Base-by-base conservation (phyloP, 2,888 invertebrate genomes). In the Eupsilia transversa region DNA sequence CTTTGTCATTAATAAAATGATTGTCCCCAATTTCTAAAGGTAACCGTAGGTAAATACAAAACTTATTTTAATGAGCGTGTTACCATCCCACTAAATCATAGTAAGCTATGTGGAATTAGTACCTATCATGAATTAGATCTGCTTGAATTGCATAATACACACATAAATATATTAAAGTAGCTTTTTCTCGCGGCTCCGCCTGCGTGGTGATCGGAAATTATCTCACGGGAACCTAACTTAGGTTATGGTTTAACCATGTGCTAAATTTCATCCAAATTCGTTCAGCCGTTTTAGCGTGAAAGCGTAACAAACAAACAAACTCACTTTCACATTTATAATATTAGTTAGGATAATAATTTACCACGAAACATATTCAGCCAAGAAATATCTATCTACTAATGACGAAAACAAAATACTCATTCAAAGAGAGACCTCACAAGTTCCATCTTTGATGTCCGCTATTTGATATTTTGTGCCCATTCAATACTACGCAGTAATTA, bases 391-490 rank as follows among this genome's bases (percentile, higher is more conserved):
- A 38, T n/a, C 33, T 23, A 52, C 23, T 54, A 83, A 83, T 65
- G 33, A 57, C 20, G n/a, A 56, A 65, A 60, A 72, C 23, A 17
- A 68, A 72, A 83, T 70, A 82, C 60, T 65, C 14, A 63, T 59
- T 71, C 79, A 79, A 66, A 78, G 71, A 46, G 52, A 73, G 49
- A 49, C 72, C 56, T 60, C n/a, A 54, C 35, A 60, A 84, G 56
- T 52, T 61, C 67, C 72, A 66, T 63, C 78, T 85, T 77, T 73
- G 77, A 80, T 68, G 63, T 69, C 71, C 59, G 78, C 72, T 73
- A 84, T 84, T 80, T 20, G 80, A 84, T 84, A 86, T 86, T 63
- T 57, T 67, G 46, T 64, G 69, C 33, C 68, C 60, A 60, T 75
- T 78, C 82, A 78, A 70, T 73, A 64, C 38, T 64, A 6, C 30